Evolutionary conservation across 1,140 invertebrate species (phyloP), one percentile per base, ranked within the genome.

Genomic region (Panagrolaimus sp.): DNA sequence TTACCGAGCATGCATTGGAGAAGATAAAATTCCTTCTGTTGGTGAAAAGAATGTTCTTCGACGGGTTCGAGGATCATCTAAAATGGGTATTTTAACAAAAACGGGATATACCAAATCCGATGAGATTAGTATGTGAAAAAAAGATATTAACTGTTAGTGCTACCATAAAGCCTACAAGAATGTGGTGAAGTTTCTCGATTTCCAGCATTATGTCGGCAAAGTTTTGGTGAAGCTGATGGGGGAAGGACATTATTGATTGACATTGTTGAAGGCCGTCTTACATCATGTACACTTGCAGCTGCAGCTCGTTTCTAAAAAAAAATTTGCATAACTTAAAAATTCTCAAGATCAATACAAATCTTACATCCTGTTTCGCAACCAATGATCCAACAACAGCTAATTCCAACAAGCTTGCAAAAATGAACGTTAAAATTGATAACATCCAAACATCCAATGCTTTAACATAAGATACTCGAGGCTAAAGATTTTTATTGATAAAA

Each of bases 361-460:
- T 14, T 28, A 58, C 52, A 58, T 76, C 73, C 14, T 21, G 63
- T 24, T 70, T 76, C 1, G 75, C 58, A 15, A 62, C 62, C 65
- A 76, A 69, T 12, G 73, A 58, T n/a, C 77, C 77, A 21, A 78
- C 68, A 17, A 78, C 63, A 1, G 77, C 77, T 48, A 78, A 71
- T 64, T 78, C 77, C n/a, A 78, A 45, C 9, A 78, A 58, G 4
- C 71, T 74, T 10, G 67, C 78, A 70, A 78, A 78, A 14, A 78
- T 77, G 32, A 76, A 73, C 14, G 73, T 71, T 32, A 78, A 63
- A 43, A 78, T 79, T n/a, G 68, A 68, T 7, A 78, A 26, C 75
- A 78, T 77, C 76, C 76, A 78, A 12, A 78, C 75, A 46, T 78
- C 77, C 77, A 64, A 26, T 32, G 70, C 52, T 38, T 69, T 69